phyloP scores from a whole-genome alignment of 2,888 invertebrate genomes.

The Ochropleura plecta region DNA sequence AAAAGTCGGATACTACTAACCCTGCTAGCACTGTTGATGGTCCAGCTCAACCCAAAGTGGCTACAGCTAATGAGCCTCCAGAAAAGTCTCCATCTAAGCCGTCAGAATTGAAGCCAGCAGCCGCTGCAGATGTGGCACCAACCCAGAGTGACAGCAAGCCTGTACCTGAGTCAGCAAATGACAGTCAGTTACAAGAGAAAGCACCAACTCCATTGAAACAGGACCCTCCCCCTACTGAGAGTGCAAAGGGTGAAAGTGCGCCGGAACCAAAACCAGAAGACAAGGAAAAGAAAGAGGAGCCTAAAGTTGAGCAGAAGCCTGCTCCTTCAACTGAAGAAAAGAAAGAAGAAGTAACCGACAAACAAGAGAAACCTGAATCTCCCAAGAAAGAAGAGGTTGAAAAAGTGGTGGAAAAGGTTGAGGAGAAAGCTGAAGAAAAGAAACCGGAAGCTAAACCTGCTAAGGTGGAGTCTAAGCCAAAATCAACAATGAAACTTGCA shows the following conservation, averaged over 20 bases:
- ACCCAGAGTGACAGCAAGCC: slow-evolving; percentile 84
- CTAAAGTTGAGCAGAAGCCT: slow-evolving; percentile 70
- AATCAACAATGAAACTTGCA: slow-evolving; percentile 89
- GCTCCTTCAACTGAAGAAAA: slow-evolving; percentile 69
- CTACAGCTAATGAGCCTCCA: slow-evolving; percentile 82
- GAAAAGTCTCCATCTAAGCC: slow-evolving; percentile 85
- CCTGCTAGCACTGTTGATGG: slow-evolving; percentile 75
- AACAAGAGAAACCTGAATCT: slow-evolving; percentile 69
- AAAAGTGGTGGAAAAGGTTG: slow-evolving; percentile 74
- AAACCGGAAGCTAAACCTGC: slow-evolving; percentile 75
- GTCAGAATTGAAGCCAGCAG: slow-evolving; percentile 81
- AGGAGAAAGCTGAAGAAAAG: slow-evolving; percentile 78
- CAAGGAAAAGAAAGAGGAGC: slow-evolving; percentile 78
- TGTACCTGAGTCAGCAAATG: slow-evolving; percentile 84
- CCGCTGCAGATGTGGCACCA: slow-evolving; percentile 84
- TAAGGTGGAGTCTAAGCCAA: slow-evolving; percentile 83
- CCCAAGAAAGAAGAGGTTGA: slow-evolving; percentile 68
- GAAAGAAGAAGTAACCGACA: slow-evolving; percentile 70
- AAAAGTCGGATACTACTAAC: slow-evolving; percentile 79
- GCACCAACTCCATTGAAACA: slow-evolving; percentile 73
- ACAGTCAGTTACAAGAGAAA: slow-evolving; percentile 79
- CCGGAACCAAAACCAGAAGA: slow-evolving; percentile 75
- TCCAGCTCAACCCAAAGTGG: slow-evolving; percentile 81
- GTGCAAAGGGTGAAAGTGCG: slow-evolving; percentile 74
- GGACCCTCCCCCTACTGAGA: slow-evolving; percentile 73